phyloP scores from a whole-genome alignment of 2,797 vertebrate genomes.

The Lateolabrax maculatus region DNA sequence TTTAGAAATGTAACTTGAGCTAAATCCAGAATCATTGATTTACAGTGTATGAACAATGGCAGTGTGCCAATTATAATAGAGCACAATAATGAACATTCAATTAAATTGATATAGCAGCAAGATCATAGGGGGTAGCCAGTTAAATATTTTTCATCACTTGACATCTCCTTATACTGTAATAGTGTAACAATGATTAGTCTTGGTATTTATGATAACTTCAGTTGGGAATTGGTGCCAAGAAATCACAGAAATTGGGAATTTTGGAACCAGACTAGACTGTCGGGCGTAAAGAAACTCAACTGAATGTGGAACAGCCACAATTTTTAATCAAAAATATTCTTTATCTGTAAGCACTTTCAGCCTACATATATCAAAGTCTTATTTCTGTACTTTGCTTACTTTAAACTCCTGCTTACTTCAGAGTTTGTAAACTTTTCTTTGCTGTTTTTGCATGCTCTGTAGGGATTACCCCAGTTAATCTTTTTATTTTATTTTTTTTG shows the following conservation, averaged over 20 bases:
- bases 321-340: slow-evolving; percentile 5
- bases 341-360: slow-evolving; percentile 22
- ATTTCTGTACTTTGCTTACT: not conserved
- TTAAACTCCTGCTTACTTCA: not conserved
- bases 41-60: not conserved
- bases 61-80: not conserved
- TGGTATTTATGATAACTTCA: not conserved
- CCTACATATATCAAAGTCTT: slow-evolving; percentile 6
- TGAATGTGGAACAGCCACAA: not conserved
- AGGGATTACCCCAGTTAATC: not conserved
- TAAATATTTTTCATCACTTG: too few relatives aligned
- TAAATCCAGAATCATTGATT: not conserved
- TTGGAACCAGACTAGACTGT: not conserved
- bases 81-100: not conserved
- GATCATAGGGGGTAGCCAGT: not conserved
- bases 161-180: too few relatives aligned
- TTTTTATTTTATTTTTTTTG: not conserved
- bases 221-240: not conserved
- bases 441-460: not conserved
- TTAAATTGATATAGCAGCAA: not conserved
- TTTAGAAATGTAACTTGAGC: not conserved
- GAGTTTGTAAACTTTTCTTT: slow-evolving; percentile 3
- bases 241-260: not conserved
- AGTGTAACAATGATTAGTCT: not conserved
- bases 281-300: not conserved